A percentile compares a stretch with the other conserved stretches of the same genome.
These are phyloP conservation scores for Ptiloglossa arizonensis DNA, from an alignment of 1,140 invertebrate genomes.

Conservation along the genomic window DNA sequence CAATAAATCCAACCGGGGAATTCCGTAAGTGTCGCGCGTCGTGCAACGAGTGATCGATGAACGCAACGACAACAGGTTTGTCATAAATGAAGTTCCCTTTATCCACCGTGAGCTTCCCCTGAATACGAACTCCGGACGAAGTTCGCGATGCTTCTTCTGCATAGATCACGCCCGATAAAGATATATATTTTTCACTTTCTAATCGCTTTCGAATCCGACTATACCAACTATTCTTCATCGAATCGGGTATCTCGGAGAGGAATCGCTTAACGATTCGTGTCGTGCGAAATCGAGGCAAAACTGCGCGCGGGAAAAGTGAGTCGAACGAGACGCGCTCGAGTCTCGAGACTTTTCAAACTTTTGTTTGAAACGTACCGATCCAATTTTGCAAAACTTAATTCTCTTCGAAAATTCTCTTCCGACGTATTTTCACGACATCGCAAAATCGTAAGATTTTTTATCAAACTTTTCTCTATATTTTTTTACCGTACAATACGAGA, in stretches of 20 bases:
- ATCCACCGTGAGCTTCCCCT: neutral
- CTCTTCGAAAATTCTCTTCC: too few relatives aligned
- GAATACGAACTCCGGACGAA: neutral
- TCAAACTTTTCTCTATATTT: too few relatives aligned
- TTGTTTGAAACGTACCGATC: too few relatives aligned
- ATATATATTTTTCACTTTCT: slow-evolving; percentile 18
- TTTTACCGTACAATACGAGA: too few relatives aligned
- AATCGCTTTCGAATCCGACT: slow-evolving; percentile 3
- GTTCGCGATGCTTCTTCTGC: neutral
- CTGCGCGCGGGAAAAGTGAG: neutral
- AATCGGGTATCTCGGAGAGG: neutral
- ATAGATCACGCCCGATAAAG: slow-evolving; percentile 1
- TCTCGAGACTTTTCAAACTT: too few relatives aligned
- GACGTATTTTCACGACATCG: too few relatives aligned
- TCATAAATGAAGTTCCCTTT: slow-evolving; percentile 55
- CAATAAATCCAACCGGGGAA: slow-evolving; percentile 59
- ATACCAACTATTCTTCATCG: neutral
- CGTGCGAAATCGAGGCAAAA: neutral
- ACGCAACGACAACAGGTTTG: slow-evolving; percentile 57
- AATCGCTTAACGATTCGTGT: neutral
- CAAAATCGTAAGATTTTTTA: too few relatives aligned
- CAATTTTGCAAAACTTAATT: too few relatives aligned
- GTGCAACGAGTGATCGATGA: slow-evolving; percentile 60
- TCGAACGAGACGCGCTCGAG: neutral
- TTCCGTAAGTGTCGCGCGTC: slow-evolving; percentile 58